A percentile compares a stretch with the other conserved stretches of the same genome.
phyloP scores from a whole-genome alignment of 2,888 invertebrate genomes.

The Thereva unica region DNA sequence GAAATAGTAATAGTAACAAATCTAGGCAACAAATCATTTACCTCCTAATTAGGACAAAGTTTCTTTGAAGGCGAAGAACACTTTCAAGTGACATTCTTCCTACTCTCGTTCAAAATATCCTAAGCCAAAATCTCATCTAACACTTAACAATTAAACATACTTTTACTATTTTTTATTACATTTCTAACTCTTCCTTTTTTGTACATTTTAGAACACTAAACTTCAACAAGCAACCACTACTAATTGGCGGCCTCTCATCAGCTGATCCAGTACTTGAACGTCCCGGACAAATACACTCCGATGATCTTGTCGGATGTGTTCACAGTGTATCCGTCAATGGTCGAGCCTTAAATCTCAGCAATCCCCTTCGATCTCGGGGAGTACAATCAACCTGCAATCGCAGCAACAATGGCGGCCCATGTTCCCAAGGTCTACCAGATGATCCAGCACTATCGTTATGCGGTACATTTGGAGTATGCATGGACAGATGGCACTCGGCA shows the following conservation, averaged over 20 bases:
- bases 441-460: conserved; percentile 60
- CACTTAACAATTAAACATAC: no score
- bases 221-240: conserved; percentile 85
- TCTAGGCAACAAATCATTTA: no score
- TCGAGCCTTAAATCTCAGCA: conserved; percentile 77
- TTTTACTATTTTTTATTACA: background rate
- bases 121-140: no score
- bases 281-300: conserved; percentile 87
- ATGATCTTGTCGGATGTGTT: conserved; percentile 92
- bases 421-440: conserved; percentile 59
- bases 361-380: conserved; percentile 72
- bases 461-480: conserved; percentile 70
- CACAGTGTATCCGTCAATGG: conserved; percentile 90
- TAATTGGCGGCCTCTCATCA: conserved; percentile 81
- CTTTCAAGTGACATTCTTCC: no score
- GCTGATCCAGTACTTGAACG: conserved; percentile 87
- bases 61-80: no score
- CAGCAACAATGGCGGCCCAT: conserved; percentile 68
- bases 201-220: conserved; percentile 76
- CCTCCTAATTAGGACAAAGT: no score
- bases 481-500: conserved; percentile 82
- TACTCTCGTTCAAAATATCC: no score
- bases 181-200: conserved; percentile 25
- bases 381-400: conserved; percentile 78
- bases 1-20: no score